Evolutionary conservation across 2,797 vertebrate species (phyloP).

Genomic region (Darevskia mixta): DNA sequence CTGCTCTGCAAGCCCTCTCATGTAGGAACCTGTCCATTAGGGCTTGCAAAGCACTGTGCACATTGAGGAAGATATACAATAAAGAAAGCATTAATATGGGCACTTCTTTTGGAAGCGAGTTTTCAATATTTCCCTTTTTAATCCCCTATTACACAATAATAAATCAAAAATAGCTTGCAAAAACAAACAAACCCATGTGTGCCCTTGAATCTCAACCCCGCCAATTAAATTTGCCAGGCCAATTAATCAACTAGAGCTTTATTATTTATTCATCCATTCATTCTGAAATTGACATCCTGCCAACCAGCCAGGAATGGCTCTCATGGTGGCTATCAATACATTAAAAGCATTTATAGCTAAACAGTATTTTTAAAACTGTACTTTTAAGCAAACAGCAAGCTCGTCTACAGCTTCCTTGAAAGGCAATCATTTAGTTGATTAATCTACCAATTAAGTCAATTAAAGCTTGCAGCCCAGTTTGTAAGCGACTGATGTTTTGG

Average conservation of each 20-base stretch:
- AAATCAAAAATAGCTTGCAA: background rate
- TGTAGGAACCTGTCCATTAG: background rate
- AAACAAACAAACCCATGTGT: background rate
- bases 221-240: constrained; percentile 1
- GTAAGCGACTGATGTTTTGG: background rate
- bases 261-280: constrained; percentile 18
- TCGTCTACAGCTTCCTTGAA: background rate
- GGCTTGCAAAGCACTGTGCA: background rate
- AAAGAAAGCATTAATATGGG: background rate
- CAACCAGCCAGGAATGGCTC: background rate
- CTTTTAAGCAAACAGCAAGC: constrained; percentile 6
- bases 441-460: background rate
- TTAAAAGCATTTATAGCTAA: constrained; percentile 5
- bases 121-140: background rate
- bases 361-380: background rate
- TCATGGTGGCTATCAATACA: constrained; percentile 20
- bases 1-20: too few species aligned
- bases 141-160: background rate
- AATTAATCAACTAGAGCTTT: constrained; percentile 25
- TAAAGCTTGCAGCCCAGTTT: background rate
- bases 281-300: constrained; percentile 16
- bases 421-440: background rate
- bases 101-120: background rate
- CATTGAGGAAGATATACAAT: background rate
- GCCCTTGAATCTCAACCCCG: background rate